These are phyloP conservation scores for Amyelois transitella DNA, from an alignment of 1,140 invertebrate genomes.

Conservation along the genomic window DNA sequence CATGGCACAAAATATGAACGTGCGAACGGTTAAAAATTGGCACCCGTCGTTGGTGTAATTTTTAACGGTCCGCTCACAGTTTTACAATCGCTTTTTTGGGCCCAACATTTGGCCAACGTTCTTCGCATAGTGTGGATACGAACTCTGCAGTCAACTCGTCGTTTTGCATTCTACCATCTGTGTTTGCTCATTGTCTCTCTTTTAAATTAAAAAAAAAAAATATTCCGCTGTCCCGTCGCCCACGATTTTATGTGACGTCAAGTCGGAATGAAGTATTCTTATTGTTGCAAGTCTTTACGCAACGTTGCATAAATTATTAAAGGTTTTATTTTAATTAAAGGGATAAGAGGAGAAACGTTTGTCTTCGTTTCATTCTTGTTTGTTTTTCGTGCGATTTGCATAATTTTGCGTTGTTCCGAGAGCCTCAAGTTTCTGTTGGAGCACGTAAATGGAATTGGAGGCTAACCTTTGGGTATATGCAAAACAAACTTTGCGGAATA, in stretches of 20 bases:
- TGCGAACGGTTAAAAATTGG: not conserved
- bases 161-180: slow-evolving; percentile 69
- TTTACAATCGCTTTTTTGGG: slow-evolving; percentile 37
- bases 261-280: slow-evolving; percentile 66
- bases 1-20: not conserved
- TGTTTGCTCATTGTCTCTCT: slow-evolving; percentile 69
- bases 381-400: slow-evolving; percentile 4
- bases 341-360: slow-evolving; percentile 28
- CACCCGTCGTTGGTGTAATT: not conserved
- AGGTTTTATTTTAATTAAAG: slow-evolving; percentile 60
- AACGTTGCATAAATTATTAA: slow-evolving; percentile 61
- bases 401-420: slow-evolving; percentile 1
- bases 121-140: not conserved
- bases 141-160: slow-evolving; percentile 21
- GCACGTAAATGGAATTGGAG: not conserved
- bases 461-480: not conserved
- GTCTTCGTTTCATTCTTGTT: slow-evolving; percentile 6
- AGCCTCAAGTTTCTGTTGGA: not conserved
- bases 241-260: slow-evolving; percentile 70
- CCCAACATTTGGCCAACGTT: slow-evolving; percentile 10
- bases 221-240: slow-evolving; percentile 50
- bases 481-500: not conserved
- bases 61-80: not conserved
- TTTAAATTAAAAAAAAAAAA: slow-evolving; percentile 62
- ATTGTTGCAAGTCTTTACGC: slow-evolving; percentile 58